Percentiles rank a stretch among this genome's conserved stretches.
phyloP scores from a whole-genome alignment of 1,140 invertebrate species.

The Sycobia sp. region DNA sequence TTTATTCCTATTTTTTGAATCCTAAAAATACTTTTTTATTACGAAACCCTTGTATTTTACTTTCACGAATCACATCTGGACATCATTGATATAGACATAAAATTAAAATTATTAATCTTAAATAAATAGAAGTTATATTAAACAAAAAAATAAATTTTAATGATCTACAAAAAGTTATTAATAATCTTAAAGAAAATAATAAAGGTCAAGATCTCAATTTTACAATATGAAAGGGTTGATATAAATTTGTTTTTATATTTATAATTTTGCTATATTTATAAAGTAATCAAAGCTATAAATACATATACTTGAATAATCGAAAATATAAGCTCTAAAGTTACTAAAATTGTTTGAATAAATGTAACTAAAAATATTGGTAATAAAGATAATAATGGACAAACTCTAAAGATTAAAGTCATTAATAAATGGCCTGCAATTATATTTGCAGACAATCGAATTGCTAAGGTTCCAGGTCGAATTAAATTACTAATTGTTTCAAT shows the following conservation, averaged over 20 bases:
- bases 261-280: too few species aligned
- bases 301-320: conserved; percentile 63
- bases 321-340: neutral
- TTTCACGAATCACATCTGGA: conserved; percentile 67
- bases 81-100: conserved; percentile 64
- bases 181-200: conserved; percentile 51
- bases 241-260: too few species aligned
- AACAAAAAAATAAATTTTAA: conserved; percentile 29
- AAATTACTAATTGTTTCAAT: conserved; percentile 68
- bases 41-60: conserved; percentile 64
- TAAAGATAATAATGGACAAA: neutral
- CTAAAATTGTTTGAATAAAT: neutral
- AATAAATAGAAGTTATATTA: conserved; percentile 32
- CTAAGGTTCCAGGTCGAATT: conserved; percentile 68
- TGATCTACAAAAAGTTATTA: conserved; percentile 38
- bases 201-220: too few species aligned
- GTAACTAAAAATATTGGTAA: neutral
- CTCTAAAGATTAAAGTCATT: neutral
- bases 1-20: conserved; percentile 67
- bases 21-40: conserved; percentile 57
- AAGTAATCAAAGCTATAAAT: conserved; percentile 62
- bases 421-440: neutral
- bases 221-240: too few species aligned
- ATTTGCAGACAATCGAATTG: conserved; percentile 63
- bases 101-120: conserved; percentile 10